phyloP scores from a whole-genome alignment of 2,797 vertebrate genomes.

The Triplophysa bombifrons region DNA sequence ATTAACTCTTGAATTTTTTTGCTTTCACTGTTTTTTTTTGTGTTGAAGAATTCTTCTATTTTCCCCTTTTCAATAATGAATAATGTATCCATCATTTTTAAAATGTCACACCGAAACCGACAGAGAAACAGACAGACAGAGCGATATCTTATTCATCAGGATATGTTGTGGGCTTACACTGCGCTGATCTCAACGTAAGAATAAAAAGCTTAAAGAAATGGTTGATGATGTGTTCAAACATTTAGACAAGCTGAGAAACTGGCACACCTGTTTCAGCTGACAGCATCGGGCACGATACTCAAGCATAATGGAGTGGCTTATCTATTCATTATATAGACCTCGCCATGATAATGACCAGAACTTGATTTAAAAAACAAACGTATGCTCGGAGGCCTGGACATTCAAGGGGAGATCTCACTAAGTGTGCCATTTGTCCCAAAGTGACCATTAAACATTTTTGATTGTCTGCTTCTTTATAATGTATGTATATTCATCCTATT shows the following conservation, averaged over 20 bases:
- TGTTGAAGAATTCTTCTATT: not conserved
- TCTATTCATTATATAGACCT: slow-evolving; percentile 9
- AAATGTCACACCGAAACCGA: slow-evolving; percentile 6
- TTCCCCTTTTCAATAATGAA: not conserved
- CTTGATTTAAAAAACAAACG: not conserved
- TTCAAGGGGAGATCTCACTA: not conserved
- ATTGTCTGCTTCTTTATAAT: not conserved
- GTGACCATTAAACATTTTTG: slow-evolving; percentile 8
- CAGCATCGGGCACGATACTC: slow-evolving; percentile 11
- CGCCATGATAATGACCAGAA: not conserved
- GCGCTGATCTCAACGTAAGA: slow-evolving; percentile 24
- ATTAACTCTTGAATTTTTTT: not conserved
- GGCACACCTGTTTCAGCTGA: slow-evolving; percentile 6
- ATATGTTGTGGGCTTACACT: slow-evolving; percentile 19
- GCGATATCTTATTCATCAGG: slow-evolving; percentile 30
- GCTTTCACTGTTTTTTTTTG: not conserved
- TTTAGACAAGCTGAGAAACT: slow-evolving; percentile 16
- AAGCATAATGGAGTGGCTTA: not conserved
- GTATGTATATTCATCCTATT: not conserved
- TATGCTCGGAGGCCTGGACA: not conserved
- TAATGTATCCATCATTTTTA: not conserved
- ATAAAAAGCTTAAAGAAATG: slow-evolving; percentile 31
- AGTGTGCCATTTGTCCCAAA: slow-evolving; percentile 2
- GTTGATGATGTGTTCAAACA: slow-evolving; percentile 24
- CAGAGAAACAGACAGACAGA: slow-evolving; percentile 2